A percentile compares a stretch with the other conserved stretches of the same genome.
phyloP scores from a whole-genome alignment of 1,140 invertebrate species.

The Stegodyphus dumicola region DNA sequence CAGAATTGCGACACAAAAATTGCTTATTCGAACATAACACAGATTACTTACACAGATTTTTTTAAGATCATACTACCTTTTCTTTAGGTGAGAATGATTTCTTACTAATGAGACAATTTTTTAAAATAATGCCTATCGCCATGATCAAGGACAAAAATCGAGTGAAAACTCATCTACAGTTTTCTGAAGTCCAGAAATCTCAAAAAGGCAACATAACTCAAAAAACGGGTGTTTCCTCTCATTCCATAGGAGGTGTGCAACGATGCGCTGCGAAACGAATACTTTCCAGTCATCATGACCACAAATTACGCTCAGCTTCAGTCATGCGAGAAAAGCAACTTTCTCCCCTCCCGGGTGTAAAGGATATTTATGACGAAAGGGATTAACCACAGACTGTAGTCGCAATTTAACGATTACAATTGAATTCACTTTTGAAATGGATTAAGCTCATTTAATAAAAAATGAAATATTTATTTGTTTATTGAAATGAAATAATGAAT shows the following conservation, averaged over 20 bases:
- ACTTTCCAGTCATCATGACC: constrained; percentile 10
- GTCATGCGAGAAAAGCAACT: constrained; percentile 2
- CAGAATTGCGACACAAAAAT: too few species aligned
- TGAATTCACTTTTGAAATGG: too few species aligned
- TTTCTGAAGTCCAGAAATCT: not conserved
- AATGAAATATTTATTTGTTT: too few species aligned
- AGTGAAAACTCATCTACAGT: not conserved
- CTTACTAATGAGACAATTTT: not conserved
- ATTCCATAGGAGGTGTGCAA: constrained; percentile 1
- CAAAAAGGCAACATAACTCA: not conserved
- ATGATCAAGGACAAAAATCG: constrained; percentile 4
- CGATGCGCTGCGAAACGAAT: constrained; percentile 26
- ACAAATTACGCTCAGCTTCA: constrained; percentile 12
- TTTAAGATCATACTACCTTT: not conserved
- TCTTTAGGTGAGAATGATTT: not conserved
- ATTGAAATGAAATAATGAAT: too few species aligned
- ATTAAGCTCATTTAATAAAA: too few species aligned
- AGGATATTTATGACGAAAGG: too few species aligned
- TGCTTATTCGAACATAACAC: too few species aligned
- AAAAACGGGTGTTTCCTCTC: too few species aligned
- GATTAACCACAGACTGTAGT: too few species aligned
- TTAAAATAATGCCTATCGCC: constrained; percentile 26
- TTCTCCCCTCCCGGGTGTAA: too few species aligned
- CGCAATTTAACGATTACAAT: too few species aligned
- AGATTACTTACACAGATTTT: not conserved